Percentiles rank a stretch among this genome's conserved stretches.
Evolutionary conservation across 2,113 vertebrate genomes (phyloP).

Genomic region (Tragelaphus buxtoni): DNA sequence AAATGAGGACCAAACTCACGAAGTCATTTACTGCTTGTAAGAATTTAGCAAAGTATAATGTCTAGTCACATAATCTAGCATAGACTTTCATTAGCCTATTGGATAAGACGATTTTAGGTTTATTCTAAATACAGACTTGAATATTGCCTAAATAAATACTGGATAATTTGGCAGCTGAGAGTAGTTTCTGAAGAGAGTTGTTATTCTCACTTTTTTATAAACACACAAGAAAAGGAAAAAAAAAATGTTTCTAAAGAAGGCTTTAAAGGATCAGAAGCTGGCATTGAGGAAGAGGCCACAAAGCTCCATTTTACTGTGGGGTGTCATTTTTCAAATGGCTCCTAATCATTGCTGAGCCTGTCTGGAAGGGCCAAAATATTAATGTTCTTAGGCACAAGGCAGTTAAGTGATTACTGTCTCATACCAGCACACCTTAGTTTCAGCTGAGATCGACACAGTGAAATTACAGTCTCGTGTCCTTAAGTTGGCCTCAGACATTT

Average conservation of each 20-base stretch:
- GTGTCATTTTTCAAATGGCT: conserved; percentile 70
- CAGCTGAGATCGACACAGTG: conserved; percentile 24
- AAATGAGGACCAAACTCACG: background rate
- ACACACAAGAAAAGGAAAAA: background rate
- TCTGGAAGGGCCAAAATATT: conserved; percentile 56
- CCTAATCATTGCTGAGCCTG: conserved; percentile 52
- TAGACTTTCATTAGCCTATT: background rate
- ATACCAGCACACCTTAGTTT: conserved; percentile 25
- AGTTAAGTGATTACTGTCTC: conserved; percentile 73
- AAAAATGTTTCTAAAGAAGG: conserved; percentile 33
- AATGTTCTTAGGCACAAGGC: conserved; percentile 50
- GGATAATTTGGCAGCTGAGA: background rate
- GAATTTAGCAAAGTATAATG: background rate
- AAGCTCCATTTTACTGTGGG: conserved; percentile 42
- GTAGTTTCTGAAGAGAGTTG: background rate
- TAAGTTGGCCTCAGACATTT: background rate
- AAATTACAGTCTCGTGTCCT: conserved; percentile 32
- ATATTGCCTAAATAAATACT: conserved; percentile 46
- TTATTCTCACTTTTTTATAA: conserved; percentile 9
- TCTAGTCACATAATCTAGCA: background rate
- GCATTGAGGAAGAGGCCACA: conserved; percentile 1
- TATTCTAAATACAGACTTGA: conserved; percentile 14
- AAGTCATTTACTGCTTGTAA: background rate
- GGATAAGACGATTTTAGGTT: background rate
- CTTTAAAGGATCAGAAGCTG: conserved; percentile 56